Evolutionary conservation across 53 echinoderm and acorn worm genomes (phyloP).

Genomic region (Paracentrotus lividus): DNA sequence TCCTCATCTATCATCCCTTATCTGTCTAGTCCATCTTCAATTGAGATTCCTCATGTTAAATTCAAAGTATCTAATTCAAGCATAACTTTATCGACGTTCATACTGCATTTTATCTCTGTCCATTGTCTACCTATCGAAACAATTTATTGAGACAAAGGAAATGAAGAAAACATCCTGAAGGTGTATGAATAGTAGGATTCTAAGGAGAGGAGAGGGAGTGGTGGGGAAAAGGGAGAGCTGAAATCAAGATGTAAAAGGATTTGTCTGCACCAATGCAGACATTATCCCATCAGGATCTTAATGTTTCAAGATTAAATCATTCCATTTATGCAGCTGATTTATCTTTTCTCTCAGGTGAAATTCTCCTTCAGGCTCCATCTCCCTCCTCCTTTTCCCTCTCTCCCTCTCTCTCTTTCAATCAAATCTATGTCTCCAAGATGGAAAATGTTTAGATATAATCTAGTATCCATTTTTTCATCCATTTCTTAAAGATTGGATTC

Average conservation of each 20-base stretch:
- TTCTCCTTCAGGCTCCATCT: background rate
- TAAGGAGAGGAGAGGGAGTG: background rate
- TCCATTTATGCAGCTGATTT: conserved; percentile 41
- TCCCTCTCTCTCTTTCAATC: conserved; percentile 26
- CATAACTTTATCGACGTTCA: background rate
- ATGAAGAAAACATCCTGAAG: conserved; percentile 31
- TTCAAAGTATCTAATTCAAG: background rate
- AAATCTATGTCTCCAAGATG: background rate
- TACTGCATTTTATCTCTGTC: background rate
- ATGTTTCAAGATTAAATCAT: conserved; percentile 38
- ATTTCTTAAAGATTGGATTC: conserved; percentile 20
- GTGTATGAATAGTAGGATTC: background rate
- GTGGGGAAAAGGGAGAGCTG: conserved; percentile 22
- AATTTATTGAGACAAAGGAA: background rate
- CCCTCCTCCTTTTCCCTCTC: background rate
- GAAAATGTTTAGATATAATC: conserved; percentile 48
- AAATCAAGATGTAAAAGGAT: conserved; percentile 37
- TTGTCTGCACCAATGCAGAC: background rate
- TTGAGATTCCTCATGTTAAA: conserved; percentile 14
- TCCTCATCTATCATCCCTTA: background rate
- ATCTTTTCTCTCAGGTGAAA: conserved; percentile 11
- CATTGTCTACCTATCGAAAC: conserved; percentile 3
- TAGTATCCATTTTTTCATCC: background rate
- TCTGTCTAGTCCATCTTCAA: background rate
- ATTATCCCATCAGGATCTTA: conserved; percentile 31